These are phyloP conservation scores for Melanotaenia nigrans DNA, from an alignment of 2,797 vertebrate species.

Conservation along the genomic window DNA sequence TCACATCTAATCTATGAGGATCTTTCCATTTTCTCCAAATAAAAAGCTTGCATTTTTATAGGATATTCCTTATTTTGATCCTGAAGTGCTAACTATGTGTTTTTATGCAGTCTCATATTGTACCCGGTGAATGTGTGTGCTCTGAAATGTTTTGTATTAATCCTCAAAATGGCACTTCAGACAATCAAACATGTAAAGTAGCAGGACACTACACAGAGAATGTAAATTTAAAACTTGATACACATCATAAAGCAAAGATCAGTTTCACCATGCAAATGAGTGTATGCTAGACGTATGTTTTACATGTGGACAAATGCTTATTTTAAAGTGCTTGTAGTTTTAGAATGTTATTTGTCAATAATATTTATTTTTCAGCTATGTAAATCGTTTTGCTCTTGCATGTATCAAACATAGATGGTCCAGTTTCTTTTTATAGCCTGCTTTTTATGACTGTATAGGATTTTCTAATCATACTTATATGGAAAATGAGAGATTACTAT, in stretches of 20 bases:
- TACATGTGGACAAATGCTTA: conserved; percentile 61
- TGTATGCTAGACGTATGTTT: conserved; percentile 41
- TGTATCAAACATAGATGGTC: conserved; percentile 72
- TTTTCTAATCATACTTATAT: conserved; percentile 74
- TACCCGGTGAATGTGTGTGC: conserved; percentile 41
- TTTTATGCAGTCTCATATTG: conserved; percentile 34
- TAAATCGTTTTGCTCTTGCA: conserved; percentile 71
- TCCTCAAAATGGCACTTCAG: conserved; percentile 60
- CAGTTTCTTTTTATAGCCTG: conserved; percentile 62
- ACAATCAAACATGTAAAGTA: conserved; percentile 36
- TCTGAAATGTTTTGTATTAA: conserved; percentile 28
- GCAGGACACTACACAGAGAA: conserved; percentile 33
- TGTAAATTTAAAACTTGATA: conserved; percentile 43
- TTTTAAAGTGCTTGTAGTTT: conserved; percentile 71
- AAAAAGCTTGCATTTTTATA: conserved; percentile 7
- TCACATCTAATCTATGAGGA: conserved; percentile 1
- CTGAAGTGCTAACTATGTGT: conserved; percentile 14
- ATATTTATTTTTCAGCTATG: conserved; percentile 85
- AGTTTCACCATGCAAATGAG: conserved; percentile 29
- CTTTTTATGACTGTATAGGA: conserved; percentile 67
- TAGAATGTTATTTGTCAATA: conserved; percentile 80
- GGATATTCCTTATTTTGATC: conserved; percentile 3
- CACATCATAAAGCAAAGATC: conserved; percentile 29
- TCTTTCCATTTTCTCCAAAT: not conserved
- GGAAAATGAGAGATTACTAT: conserved; percentile 65